Percentiles rank a stretch among this genome's conserved stretches.
These are phyloP conservation scores for Cynopterus brachyotis DNA, from an alignment of 2,113 vertebrate genomes.

Conservation along the genomic window DNA sequence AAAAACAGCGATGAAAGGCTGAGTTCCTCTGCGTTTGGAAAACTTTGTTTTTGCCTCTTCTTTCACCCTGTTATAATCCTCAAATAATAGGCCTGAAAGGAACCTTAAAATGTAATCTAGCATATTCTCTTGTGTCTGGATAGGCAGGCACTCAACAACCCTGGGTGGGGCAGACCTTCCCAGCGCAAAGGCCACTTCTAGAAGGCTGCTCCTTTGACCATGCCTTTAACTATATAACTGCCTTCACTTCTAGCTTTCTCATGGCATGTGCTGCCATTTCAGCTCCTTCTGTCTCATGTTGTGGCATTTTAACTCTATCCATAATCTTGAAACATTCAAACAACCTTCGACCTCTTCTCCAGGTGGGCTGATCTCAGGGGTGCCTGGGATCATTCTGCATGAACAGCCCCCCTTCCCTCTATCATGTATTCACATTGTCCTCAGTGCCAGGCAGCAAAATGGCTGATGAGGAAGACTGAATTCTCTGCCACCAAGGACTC, in stretches of 20 bases:
- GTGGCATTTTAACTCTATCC: background rate
- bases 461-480: background rate
- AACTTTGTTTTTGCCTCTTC: background rate
- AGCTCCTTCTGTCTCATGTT: background rate
- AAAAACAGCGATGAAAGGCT: background rate
- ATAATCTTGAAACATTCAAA: background rate
- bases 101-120: background rate
- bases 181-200: background rate
- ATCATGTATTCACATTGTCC: fast-evolving
- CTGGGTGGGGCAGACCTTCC: background rate
- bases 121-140: background rate
- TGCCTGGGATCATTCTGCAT: background rate
- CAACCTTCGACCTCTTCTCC: background rate
- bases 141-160: background rate
- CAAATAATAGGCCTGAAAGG: background rate
- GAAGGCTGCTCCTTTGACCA: background rate
- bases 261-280: background rate
- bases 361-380: background rate
- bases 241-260: background rate
- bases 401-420: background rate
- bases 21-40: background rate
- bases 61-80: background rate
- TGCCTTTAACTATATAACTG: background rate
- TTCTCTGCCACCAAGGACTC: background rate
- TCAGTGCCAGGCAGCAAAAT: background rate